These are phyloP conservation scores for Isurus oxyrinchus DNA, from an alignment of 2,113 vertebrate genomes.

Conservation along the genomic window DNA sequence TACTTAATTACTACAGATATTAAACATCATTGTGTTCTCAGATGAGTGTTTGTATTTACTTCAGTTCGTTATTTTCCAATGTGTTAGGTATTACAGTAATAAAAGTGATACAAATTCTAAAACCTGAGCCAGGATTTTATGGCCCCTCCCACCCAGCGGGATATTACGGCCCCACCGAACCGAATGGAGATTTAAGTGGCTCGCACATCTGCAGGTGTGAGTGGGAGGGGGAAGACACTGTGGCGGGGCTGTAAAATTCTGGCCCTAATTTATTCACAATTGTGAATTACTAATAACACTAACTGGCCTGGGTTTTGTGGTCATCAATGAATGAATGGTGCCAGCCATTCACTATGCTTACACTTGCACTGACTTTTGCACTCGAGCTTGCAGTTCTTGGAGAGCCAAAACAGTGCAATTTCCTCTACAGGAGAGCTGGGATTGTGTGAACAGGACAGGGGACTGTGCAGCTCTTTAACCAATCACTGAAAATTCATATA, in stretches of 20 bases:
- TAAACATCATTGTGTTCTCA: not conserved
- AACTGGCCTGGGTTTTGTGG: not conserved
- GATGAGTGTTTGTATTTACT: not conserved
- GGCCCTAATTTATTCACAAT: not conserved
- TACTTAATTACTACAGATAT: not conserved
- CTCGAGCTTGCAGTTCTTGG: not conserved
- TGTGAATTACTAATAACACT: not conserved
- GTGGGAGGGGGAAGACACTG: too few relatives aligned
- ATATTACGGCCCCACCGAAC: too few relatives aligned
- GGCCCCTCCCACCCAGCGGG: too few relatives aligned
- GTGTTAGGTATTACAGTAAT: not conserved
- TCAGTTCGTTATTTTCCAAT: not conserved
- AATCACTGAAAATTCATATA: not conserved
- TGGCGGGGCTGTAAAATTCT: too few relatives aligned
- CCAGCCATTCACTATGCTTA: not conserved
- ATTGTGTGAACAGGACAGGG: not conserved
- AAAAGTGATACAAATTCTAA: not conserved
- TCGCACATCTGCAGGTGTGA: too few relatives aligned
- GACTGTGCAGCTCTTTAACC: not conserved
- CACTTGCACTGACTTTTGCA: not conserved
- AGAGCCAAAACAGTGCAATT: not conserved
- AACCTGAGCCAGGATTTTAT: too few relatives aligned
- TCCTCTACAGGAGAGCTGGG: not conserved
- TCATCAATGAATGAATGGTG: not conserved
- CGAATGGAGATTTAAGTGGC: too few relatives aligned